Conservation (phyloP, 1,140 invertebrate genomes). For the Cephus cinctus region DNA sequence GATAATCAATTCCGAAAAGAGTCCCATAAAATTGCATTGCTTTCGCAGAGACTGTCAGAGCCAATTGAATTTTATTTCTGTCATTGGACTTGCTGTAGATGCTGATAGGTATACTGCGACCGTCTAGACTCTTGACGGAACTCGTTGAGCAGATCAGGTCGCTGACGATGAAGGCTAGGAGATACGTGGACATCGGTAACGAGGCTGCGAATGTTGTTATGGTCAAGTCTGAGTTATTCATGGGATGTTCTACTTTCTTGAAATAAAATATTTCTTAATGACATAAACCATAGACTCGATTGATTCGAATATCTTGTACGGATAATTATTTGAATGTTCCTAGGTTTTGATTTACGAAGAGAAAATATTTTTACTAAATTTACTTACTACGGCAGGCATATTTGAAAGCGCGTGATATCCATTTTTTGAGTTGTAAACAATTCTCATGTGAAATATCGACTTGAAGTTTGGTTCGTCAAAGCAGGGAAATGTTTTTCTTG, state of each 20-base stretch:
- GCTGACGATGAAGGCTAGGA: constrained; percentile 78
- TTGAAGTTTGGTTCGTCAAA: constrained; percentile 91
- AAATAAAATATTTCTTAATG: neutral
- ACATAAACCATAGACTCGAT: neutral
- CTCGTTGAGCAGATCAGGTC: constrained; percentile 62
- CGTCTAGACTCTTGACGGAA: constrained; percentile 11
- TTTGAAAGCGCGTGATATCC: constrained; percentile 70
- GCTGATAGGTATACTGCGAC: constrained; percentile 55
- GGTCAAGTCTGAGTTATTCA: neutral
- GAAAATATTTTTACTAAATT: too few species aligned
- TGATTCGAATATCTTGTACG: too few species aligned
- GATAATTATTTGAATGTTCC: neutral
- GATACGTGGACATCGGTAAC: constrained; percentile 81
- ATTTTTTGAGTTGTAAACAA: constrained; percentile 51
- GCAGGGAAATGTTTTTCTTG: constrained; percentile 84
- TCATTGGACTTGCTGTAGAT: constrained; percentile 70
- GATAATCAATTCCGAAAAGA: constrained; percentile 82
- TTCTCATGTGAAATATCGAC: constrained; percentile 73
- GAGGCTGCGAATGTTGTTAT: constrained; percentile 54
- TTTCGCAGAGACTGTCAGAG: constrained; percentile 68
- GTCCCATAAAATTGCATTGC: constrained; percentile 79
- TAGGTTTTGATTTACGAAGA: neutral
- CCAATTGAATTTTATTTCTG: constrained; percentile 74
- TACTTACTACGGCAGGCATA: constrained; percentile 59
- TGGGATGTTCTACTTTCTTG: constrained; percentile 1